Percentiles rank a stretch among this genome's conserved stretches.
These are phyloP conservation scores for Cryptomyrus ogoouensis DNA, from an alignment of 2,113 vertebrate genomes.

Conservation along the genomic window DNA sequence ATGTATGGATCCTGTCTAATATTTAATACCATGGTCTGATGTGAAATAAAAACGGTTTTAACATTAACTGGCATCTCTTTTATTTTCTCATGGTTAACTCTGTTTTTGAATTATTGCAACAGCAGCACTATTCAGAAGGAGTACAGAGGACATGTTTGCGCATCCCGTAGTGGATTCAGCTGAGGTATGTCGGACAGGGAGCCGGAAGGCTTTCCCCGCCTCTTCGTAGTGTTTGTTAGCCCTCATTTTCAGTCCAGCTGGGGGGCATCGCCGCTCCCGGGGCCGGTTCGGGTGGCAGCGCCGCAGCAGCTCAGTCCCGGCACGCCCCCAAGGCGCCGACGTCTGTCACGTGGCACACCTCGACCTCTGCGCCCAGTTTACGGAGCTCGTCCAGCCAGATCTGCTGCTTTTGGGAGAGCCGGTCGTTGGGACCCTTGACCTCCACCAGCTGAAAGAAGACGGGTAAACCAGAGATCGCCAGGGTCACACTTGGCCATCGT, in stretches of 20 bases:
- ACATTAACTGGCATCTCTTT: neutral
- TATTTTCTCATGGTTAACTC: neutral
- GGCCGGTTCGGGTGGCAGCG: neutral
- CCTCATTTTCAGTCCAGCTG: neutral
- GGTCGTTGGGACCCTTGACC: constrained; percentile 88
- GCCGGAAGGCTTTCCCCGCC: neutral
- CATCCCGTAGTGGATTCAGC: neutral
- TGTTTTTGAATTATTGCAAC: neutral
- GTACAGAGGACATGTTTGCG: neutral
- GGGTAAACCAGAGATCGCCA: constrained; percentile 5
- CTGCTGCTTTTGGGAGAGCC: constrained; percentile 86
- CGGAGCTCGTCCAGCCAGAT: constrained; percentile 86
- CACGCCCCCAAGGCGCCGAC: constrained; percentile 65
- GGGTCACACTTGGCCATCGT: neutral
- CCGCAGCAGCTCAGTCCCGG: neutral
- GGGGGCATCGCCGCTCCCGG: neutral
- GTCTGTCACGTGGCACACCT: constrained; percentile 84
- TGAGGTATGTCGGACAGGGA: neutral
- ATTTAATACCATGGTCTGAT: neutral
- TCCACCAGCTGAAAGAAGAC: constrained; percentile 76
- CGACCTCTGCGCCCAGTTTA: constrained; percentile 75
- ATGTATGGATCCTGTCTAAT: neutral
- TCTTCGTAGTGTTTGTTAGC: neutral
- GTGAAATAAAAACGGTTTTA: constrained; percentile 15
- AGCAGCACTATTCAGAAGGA: neutral